Evolutionary conservation across 1,140 invertebrate genomes (phyloP), one percentile per base, ranked within the genome.

Genomic region (Bradysia coprophila): DNA sequence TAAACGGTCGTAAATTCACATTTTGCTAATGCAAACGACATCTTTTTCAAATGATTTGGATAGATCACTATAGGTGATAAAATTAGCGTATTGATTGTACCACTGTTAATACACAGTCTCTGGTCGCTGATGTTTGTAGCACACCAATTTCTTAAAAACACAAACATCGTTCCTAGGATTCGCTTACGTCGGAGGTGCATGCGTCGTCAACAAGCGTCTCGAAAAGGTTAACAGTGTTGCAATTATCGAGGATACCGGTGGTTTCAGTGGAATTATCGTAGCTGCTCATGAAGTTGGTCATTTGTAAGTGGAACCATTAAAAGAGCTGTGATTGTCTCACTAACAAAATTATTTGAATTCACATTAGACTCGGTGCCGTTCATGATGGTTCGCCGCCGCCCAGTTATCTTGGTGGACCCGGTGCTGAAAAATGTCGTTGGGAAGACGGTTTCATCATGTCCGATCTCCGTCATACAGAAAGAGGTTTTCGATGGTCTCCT

Each of bases 381-480:
- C 90, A 94, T 58, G 90, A 94, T 56, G 90, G 90, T 36, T 92
- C 88, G 45, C 88, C 89, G 15, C 87, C 90, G 36, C 90, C 90
- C 2, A 90, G 83, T 40, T 93, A 94, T 50, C 68, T 94, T 4
- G 90, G 90, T 41, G 89, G 90, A 42, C 90, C 90, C 1, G 90
- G 90, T n/a, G 90, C 90, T 28, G 85, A 90, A 54, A 87, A 89
- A 51, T 94, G 90, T 55, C 76, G 87, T 51, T 94, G 90, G 89
- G 86, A 92, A 59, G 90, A 94, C 57, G 90, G 90, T 33, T 94
- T 82, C 64, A 94, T 94, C 51, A 94, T 94, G 90, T 89, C 84
- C 40, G 89, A 94, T 65, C 71, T 94, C 36, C 68, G 90, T 48
- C 89, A 93, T 59, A 93, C 89, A 1, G 89, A 93, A 65, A 78